Evolutionary conservation across 2,888 invertebrate species (phyloP).

Genomic region (Leptinotarsa rubiginosa): DNA sequence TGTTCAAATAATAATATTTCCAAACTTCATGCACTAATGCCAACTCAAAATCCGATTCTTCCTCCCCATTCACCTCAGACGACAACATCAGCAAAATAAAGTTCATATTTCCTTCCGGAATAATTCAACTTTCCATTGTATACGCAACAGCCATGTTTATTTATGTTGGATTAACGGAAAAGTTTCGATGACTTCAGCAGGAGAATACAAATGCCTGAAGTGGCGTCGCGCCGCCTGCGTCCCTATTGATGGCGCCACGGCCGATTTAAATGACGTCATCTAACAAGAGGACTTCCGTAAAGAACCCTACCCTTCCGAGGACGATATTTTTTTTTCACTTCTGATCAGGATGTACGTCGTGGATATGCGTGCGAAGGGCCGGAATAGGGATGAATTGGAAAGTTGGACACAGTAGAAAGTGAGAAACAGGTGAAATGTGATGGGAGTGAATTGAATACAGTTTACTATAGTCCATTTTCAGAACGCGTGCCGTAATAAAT

Average conservation of each 20-base stretch:
- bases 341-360: conserved; percentile 22
- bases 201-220: conserved; percentile 35
- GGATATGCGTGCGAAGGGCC: background rate
- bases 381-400: background rate
- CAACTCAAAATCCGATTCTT: background rate
- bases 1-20: no score
- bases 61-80: background rate
- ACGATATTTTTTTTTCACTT: conserved; percentile 33
- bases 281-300: conserved; percentile 37
- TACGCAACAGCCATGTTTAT: conserved; percentile 34
- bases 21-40: no score
- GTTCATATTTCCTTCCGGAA: conserved; percentile 13
- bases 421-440: background rate
- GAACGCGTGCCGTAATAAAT: no score
- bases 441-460: background rate
- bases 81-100: conserved; percentile 6
- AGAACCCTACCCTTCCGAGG: conserved; percentile 25
- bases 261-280: conserved; percentile 39
- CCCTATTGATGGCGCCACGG: conserved; percentile 38
- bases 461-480: no score
- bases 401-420: background rate
- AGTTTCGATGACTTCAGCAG: conserved; percentile 34
- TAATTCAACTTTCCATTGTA: conserved; percentile 31
- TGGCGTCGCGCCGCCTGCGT: conserved; percentile 35
- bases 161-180: conserved; percentile 34